phyloP scores from a whole-genome alignment of 2,888 invertebrate species.

The Ennomos erosarius region DNA sequence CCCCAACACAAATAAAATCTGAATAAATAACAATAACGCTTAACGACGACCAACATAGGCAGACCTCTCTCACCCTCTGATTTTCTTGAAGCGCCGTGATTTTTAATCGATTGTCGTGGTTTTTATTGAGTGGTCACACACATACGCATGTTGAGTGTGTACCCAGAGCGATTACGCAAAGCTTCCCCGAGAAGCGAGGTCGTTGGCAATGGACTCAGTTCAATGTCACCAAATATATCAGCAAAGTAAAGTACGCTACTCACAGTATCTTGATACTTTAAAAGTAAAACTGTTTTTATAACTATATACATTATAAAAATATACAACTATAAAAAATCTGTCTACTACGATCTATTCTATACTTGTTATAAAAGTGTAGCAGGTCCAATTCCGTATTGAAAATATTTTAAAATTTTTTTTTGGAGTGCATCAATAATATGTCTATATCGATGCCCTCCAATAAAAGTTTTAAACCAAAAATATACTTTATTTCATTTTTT shows the following conservation, averaged over 20 bases:
- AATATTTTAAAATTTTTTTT: too few species aligned
- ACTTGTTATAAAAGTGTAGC: too few species aligned
- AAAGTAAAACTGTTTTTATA: background rate
- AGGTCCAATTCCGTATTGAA: too few species aligned
- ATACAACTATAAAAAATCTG: too few species aligned
- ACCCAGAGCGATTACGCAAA: slow-evolving; percentile 83
- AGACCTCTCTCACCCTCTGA: slow-evolving; percentile 20
- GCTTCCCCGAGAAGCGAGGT: slow-evolving; percentile 83
- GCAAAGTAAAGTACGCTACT: slow-evolving; percentile 56
- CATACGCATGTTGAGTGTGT: slow-evolving; percentile 40
- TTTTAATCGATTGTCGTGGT: slow-evolving; percentile 33
- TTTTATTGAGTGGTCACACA: slow-evolving; percentile 35
- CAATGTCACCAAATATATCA: slow-evolving; percentile 86
- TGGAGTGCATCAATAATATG: too few species aligned
- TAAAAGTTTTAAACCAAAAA: too few species aligned
- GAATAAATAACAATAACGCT: slow-evolving; percentile 23
- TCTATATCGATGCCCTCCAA: too few species aligned
- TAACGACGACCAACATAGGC: slow-evolving; percentile 16
- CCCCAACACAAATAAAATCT: slow-evolving; percentile 13
- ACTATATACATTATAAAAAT: too few species aligned
- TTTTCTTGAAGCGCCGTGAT: slow-evolving; percentile 22
- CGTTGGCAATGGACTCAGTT: slow-evolving; percentile 85
- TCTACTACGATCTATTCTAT: too few species aligned
- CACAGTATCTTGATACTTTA: slow-evolving; percentile 61
- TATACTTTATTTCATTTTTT: too few species aligned